Percentiles rank a stretch among this genome's conserved stretches.
Evolutionary conservation across 2,113 vertebrate species (phyloP).

Genomic region (Numenius arquata): DNA sequence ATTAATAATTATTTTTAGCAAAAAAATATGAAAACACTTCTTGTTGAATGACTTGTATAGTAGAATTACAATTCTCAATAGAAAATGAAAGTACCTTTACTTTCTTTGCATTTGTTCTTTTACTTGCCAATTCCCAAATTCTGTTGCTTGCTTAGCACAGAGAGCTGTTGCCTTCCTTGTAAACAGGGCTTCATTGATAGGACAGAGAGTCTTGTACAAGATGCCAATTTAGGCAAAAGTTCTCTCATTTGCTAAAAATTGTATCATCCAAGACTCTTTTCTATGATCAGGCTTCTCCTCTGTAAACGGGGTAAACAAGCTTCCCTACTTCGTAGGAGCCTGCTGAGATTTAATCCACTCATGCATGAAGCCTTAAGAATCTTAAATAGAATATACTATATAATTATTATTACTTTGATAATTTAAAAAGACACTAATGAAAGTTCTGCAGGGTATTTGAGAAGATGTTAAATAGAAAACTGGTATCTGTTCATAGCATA

Average conservation of each 20-base stretch:
- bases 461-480: neutral
- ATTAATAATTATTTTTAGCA: neutral
- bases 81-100: neutral
- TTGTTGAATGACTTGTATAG: neutral
- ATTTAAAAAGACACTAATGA: neutral
- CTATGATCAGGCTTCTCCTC: neutral
- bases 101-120: neutral
- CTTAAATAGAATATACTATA: neutral
- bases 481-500: neutral
- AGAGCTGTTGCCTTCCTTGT: neutral
- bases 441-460: neutral
- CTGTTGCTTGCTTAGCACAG: neutral
- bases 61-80: neutral
- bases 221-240: neutral
- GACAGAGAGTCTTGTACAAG: neutral
- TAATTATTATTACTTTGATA: neutral
- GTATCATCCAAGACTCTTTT: neutral
- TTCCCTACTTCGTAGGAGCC: neutral
- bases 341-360: neutral
- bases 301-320: neutral
- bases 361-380: neutral
- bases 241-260: neutral
- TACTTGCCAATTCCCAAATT: neutral
- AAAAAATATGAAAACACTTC: neutral
- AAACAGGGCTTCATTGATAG: neutral